Percentiles rank a stretch among this genome's conserved stretches.
Conservation (phyloP, 2,888 invertebrate genomes). For the Pollenia amentaria region DNA sequence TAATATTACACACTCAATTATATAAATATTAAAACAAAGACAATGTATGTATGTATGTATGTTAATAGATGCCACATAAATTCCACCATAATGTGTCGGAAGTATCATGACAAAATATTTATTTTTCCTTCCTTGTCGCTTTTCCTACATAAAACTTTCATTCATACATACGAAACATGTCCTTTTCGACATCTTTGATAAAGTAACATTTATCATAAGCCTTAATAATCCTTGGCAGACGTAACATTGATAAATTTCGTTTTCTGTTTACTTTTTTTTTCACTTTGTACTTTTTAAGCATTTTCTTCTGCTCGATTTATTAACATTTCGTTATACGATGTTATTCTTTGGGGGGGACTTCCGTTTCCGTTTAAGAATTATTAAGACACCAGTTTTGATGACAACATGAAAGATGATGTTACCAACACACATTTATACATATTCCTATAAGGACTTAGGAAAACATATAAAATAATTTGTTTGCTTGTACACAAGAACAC, state of each 20-base stretch:
- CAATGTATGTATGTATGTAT: slow-evolving; percentile 1
- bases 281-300: background rate
- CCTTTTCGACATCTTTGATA: slow-evolving; percentile 66
- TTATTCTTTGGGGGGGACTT: slow-evolving; percentile 58
- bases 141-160: background rate
- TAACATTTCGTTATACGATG: slow-evolving; percentile 60
- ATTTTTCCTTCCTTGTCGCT: slow-evolving; percentile 63
- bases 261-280: slow-evolving; percentile 47
- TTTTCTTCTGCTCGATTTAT: slow-evolving; percentile 71
- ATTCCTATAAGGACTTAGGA: slow-evolving; percentile 8
- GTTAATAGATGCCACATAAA: slow-evolving; percentile 26
- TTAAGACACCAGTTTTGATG: slow-evolving; percentile 74
- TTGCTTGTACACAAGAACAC: slow-evolving; percentile 33
- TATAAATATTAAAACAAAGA: background rate
- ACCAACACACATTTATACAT: slow-evolving; percentile 20
- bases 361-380: slow-evolving; percentile 73
- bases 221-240: slow-evolving; percentile 74
- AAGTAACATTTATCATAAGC: slow-evolving; percentile 73
- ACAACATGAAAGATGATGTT: slow-evolving; percentile 73
- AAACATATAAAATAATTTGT: slow-evolving; percentile 68
- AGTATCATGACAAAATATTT: slow-evolving; percentile 73
- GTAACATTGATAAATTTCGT: slow-evolving; percentile 72
- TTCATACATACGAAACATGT: slow-evolving; percentile 10
- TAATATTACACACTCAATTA: background rate
- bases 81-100: slow-evolving; percentile 62